phyloP scores from a whole-genome alignment of 1,140 invertebrate species.

The Habropoda laboriosa region DNA sequence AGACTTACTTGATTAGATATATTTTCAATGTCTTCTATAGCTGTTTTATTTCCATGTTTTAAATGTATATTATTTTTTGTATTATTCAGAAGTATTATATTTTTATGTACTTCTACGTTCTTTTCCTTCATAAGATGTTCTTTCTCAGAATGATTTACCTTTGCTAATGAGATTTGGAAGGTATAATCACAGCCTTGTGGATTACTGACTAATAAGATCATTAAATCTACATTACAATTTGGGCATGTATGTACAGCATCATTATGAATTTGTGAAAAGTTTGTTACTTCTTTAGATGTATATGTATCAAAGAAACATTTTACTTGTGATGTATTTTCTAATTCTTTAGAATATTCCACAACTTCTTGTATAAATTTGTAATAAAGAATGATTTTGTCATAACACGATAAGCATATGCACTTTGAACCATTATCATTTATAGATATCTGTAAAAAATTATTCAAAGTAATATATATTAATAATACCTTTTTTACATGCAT shows the following conservation, averaged over 20 bases:
- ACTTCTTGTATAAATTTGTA: constrained; percentile 58
- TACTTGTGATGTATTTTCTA: constrained; percentile 7
- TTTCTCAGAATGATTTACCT: constrained; percentile 37
- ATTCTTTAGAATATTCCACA: constrained; percentile 30
- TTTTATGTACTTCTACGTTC: constrained; percentile 17
- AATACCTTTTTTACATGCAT: not conserved
- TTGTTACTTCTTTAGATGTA: constrained; percentile 27
- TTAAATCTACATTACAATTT: constrained; percentile 62
- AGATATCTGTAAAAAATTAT: constrained; percentile 57
- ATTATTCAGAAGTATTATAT: constrained; percentile 6
- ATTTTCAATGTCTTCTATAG: not conserved
- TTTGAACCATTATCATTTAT: constrained; percentile 55
- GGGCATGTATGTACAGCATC: constrained; percentile 62
- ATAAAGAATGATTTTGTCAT: constrained; percentile 48
- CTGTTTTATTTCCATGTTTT: constrained; percentile 3
- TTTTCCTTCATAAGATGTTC: constrained; percentile 16
- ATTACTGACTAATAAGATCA: constrained; percentile 57
- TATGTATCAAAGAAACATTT: constrained; percentile 19
- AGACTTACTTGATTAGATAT: not conserved
- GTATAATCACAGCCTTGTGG: constrained; percentile 37
- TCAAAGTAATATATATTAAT: not conserved
- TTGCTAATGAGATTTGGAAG: constrained; percentile 57
- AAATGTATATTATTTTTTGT: not conserved
- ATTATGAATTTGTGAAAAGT: constrained; percentile 34
- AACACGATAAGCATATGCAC: constrained; percentile 55